Evolutionary conservation across 2,797 vertebrate genomes (phyloP).

Genomic region (Aeoliscus strigatus): DNA sequence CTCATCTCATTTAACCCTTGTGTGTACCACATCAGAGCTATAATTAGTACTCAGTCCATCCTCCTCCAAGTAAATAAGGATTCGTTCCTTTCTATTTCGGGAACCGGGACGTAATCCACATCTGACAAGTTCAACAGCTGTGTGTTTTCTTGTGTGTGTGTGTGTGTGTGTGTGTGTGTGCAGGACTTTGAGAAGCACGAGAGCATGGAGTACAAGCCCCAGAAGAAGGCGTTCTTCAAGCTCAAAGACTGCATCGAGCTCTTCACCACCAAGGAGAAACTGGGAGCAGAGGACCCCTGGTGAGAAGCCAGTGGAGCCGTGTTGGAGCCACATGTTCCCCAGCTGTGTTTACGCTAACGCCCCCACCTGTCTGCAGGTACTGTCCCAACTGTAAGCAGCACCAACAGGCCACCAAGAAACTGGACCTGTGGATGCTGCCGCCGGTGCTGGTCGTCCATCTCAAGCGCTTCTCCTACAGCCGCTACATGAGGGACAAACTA

Average conservation of each 20-base stretch:
- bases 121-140: conserved; percentile 14
- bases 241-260: conserved; percentile 94
- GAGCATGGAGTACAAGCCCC: conserved; percentile 87
- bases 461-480: conserved; percentile 94
- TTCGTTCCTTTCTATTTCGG: conserved; percentile 1
- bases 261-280: conserved; percentile 96
- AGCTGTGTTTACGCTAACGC: too few relatives aligned
- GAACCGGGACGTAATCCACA: background rate
- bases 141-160: background rate
- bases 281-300: conserved; percentile 96
- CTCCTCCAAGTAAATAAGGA: background rate
- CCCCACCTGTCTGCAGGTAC: conserved; percentile 87
- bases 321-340: too few relatives aligned
- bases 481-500: conserved; percentile 96
- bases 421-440: conserved; percentile 93
- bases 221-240: conserved; percentile 90
- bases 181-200: conserved; percentile 90
- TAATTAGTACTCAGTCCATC: background rate
- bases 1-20: too few relatives aligned
- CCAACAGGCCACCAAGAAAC: conserved; percentile 95
- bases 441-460: conserved; percentile 90
- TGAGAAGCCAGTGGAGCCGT: too few relatives aligned
- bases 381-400: conserved; percentile 96
- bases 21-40: too few relatives aligned
- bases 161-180: too few relatives aligned